A percentile compares a stretch with the other conserved stretches of the same genome.
phyloP scores from a whole-genome alignment of 1,140 invertebrate species.

The Drosophila neocordata region DNA sequence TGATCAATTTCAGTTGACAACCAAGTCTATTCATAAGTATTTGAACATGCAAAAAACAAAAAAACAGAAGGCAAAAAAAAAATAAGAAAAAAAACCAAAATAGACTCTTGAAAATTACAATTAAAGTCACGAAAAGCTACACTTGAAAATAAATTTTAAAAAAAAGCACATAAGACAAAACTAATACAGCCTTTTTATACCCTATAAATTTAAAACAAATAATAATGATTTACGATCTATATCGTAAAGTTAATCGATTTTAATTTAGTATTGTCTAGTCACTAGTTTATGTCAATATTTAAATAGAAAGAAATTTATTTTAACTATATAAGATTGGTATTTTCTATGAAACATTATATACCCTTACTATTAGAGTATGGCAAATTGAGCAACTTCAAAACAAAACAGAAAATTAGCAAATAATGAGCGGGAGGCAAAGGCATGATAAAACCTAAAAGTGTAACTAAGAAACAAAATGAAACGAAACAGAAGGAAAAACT shows the following conservation, averaged over 20 bases:
- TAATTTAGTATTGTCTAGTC: too few species aligned
- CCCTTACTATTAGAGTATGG: conserved; percentile 1
- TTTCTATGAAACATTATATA: not conserved
- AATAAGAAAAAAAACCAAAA: conserved; percentile 8
- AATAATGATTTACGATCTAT: too few species aligned
- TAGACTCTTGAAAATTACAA: conserved; percentile 46
- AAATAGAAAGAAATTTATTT: too few species aligned
- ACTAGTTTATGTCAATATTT: too few species aligned
- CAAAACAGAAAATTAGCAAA: not conserved
- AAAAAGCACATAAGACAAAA: too few species aligned
- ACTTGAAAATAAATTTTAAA: not conserved
- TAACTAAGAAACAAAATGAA: conserved; percentile 12
- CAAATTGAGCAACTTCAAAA: conserved; percentile 35
- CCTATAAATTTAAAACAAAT: not conserved
- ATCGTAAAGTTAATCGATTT: too few species aligned
- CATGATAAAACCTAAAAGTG: conserved; percentile 29
- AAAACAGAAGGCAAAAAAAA: not conserved
- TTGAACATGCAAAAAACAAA: conserved; percentile 35
- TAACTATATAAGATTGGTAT: too few species aligned
- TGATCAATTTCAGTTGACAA: conserved; percentile 28
- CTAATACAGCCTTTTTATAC: too few species aligned
- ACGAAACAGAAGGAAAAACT: conserved; percentile 26
- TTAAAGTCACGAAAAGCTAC: conserved; percentile 56
- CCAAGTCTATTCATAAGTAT: conserved; percentile 7
- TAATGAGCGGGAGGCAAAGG: conserved; percentile 33